A percentile compares a stretch with the other conserved stretches of the same genome.
Conservation (phyloP, 2,888 invertebrate genomes). For the Exephanes ischioxanthus region DNA sequence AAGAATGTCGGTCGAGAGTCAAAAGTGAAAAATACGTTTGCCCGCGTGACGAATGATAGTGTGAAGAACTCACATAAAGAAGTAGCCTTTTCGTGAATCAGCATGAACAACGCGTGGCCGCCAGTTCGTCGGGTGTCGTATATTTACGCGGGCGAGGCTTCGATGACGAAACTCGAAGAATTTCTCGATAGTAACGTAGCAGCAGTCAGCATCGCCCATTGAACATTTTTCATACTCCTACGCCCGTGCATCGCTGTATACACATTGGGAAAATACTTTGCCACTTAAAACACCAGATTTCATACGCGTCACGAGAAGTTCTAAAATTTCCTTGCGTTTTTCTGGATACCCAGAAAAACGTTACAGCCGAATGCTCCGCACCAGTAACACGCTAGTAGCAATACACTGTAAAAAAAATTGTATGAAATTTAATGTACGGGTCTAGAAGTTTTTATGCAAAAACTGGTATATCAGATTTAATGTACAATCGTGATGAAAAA, state of each 20-base stretch:
- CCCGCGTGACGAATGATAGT: conserved; percentile 5
- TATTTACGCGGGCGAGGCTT: conserved; percentile 36
- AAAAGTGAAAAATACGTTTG: not conserved
- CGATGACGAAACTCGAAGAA: conserved; percentile 59
- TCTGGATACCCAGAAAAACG: too few relatives aligned
- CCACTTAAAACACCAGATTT: not conserved
- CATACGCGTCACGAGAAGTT: not conserved
- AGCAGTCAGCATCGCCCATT: conserved; percentile 57
- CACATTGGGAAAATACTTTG: conserved; percentile 35
- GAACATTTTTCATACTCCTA: conserved; percentile 59
- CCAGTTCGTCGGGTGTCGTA: not conserved
- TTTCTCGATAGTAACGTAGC: conserved; percentile 43
- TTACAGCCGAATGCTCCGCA: too few relatives aligned
- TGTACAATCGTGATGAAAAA: too few relatives aligned
- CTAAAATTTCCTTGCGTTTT: not conserved
- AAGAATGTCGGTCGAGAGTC: conserved; percentile 21
- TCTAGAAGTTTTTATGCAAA: too few relatives aligned
- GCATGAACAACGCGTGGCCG: conserved; percentile 39
- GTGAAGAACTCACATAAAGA: conserved; percentile 1
- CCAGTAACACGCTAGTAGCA: too few relatives aligned
- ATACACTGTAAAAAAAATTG: too few relatives aligned
- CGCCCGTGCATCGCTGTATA: conserved; percentile 20
- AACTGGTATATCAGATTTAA: too few relatives aligned
- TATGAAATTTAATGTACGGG: too few relatives aligned
- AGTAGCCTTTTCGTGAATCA: conserved; percentile 52